Conservation (phyloP, 2,113 vertebrate species). For the Silurus asotus region DNA sequence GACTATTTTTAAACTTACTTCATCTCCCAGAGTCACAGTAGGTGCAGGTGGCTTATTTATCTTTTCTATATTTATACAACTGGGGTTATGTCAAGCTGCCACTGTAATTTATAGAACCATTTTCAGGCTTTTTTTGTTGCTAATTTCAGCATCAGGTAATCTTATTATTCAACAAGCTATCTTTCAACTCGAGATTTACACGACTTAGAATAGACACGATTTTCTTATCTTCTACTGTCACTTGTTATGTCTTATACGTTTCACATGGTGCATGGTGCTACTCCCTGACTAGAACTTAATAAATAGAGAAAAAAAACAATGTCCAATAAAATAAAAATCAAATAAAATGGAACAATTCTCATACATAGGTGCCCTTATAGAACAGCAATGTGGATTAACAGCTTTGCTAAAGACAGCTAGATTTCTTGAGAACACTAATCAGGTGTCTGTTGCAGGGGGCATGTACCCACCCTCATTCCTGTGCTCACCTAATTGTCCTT, state of each 20-base stretch:
- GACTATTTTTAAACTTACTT: conserved; percentile 44
- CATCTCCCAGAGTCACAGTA: conserved; percentile 1
- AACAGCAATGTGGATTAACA: conserved; percentile 61
- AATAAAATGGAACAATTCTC: conserved; percentile 12
- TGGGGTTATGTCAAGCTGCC: background rate
- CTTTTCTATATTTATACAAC: background rate
- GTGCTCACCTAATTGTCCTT: conserved; percentile 9
- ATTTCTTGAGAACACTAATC: conserved; percentile 55
- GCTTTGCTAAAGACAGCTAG: conserved; percentile 55
- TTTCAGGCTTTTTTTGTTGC: background rate
- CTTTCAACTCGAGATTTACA: background rate
- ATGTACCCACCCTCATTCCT: background rate
- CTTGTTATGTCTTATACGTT: conserved; percentile 15
- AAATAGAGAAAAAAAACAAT: conserved; percentile 34
- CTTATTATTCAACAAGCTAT: background rate
- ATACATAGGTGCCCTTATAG: conserved; percentile 52
- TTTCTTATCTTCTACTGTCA: background rate
- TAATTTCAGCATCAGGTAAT: background rate
- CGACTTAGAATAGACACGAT: background rate
- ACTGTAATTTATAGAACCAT: background rate
- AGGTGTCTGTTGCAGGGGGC: conserved; percentile 1
- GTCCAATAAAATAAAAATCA: background rate
- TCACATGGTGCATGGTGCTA: background rate
- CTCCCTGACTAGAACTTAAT: background rate
- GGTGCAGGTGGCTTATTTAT: conserved; percentile 9